A percentile compares a stretch with the other conserved stretches of the same genome.
These are phyloP conservation scores for Argyresthia goedartella DNA, from an alignment of 2,888 invertebrate genomes.

Conservation along the genomic window DNA sequence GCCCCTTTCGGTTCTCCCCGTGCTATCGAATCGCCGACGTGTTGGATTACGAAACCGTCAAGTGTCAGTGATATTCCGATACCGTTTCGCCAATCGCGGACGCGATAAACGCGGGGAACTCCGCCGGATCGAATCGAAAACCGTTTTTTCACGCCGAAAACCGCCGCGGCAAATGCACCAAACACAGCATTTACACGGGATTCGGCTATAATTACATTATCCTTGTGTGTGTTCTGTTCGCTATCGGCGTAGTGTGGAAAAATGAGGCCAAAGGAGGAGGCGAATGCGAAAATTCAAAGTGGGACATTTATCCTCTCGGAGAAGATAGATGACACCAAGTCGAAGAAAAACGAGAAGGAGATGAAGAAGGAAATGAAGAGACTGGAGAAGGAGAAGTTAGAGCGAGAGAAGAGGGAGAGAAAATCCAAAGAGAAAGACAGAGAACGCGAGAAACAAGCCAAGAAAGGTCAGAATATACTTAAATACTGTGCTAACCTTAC, in stretches of 20 bases:
- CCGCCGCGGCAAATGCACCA: conserved; percentile 29
- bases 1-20: conserved; percentile 17
- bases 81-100: conserved; percentile 47
- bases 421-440: conserved; percentile 66
- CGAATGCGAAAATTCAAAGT: conserved; percentile 49
- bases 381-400: conserved; percentile 61
- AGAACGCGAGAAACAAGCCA: conserved; percentile 54
- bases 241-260: conserved; percentile 17
- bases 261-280: conserved; percentile 60
- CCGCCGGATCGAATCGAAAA: conserved; percentile 33
- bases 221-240: conserved; percentile 30
- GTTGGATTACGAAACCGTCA: conserved; percentile 33
- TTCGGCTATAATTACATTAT: conserved; percentile 33
- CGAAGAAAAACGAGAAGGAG: conserved; percentile 59
- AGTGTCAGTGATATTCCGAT: conserved; percentile 55
- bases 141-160: conserved; percentile 34
- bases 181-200: conserved; percentile 40
- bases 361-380: conserved; percentile 65
- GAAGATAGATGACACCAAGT: conserved; percentile 64
- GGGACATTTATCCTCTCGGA: conserved; percentile 71
- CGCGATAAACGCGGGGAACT: conserved; percentile 20
- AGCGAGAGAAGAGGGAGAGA: conserved; percentile 60
- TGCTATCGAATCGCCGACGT: conserved; percentile 23
- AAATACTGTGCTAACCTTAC: not conserved
- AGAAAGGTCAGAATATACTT: conserved; percentile 38